These are phyloP conservation scores for Sebastiscus tertius DNA, from an alignment of 2,797 vertebrate species.

Conservation along the genomic window DNA sequence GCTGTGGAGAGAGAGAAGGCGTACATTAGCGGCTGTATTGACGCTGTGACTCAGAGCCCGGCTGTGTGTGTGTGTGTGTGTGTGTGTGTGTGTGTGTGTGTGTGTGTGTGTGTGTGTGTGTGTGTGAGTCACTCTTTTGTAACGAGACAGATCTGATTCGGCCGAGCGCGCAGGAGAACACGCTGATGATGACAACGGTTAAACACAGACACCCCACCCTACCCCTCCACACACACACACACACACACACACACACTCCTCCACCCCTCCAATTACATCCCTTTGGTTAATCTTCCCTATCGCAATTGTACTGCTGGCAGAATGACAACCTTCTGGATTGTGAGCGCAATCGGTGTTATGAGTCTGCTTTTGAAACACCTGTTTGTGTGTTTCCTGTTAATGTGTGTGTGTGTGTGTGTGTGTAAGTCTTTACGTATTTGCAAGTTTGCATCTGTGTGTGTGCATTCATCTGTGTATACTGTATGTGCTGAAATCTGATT, in stretches of 20 bases:
- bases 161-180: conserved; percentile 28
- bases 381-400: not conserved
- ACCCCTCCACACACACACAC: not conserved
- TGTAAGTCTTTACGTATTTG: not conserved
- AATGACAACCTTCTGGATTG: conserved; percentile 42
- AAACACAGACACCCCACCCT: conserved; percentile 37
- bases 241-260: not conserved
- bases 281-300: conserved; percentile 67
- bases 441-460: not conserved
- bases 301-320: conserved; percentile 44
- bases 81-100: no score
- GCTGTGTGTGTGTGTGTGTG: conserved; percentile 21
- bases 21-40: conserved; percentile 23
- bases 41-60: conserved; percentile 46
- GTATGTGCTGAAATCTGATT: not conserved
- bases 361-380: conserved; percentile 22
- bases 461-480: not conserved
- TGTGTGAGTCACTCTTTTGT: conserved; percentile 48
- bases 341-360: not conserved
- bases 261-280: conserved; percentile 64
- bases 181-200: conserved; percentile 56
- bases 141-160: conserved; percentile 64
- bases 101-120: not conserved
- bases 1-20: conserved; percentile 34
- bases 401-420: not conserved